Conservation (phyloP, 1,140 invertebrate genomes). For the Temnothorax nylanderi region DNA sequence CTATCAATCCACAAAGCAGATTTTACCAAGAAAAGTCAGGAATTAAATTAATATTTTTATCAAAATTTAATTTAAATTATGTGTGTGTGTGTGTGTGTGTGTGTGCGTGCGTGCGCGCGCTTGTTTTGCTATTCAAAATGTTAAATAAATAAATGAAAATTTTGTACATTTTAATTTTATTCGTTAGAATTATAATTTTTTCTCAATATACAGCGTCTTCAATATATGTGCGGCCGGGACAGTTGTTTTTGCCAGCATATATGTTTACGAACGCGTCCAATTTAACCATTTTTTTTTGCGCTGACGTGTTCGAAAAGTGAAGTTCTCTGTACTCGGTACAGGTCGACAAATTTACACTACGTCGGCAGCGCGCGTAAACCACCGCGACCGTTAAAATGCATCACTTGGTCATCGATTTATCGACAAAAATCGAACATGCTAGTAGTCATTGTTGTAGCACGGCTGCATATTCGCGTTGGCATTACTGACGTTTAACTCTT, state of each 20-base stretch:
- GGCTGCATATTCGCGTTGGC: not conserved
- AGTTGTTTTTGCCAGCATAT: not conserved
- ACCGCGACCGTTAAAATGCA: conserved; percentile 37
- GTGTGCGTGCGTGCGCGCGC: too few species aligned
- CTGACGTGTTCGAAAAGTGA: conserved; percentile 25
- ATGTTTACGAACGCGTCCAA: not conserved
- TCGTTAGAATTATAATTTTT: not conserved
- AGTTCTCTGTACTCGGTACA: conserved; percentile 18
- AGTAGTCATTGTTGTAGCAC: conserved; percentile 35
- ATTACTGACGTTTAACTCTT: not conserved
- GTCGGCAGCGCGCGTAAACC: conserved; percentile 1
- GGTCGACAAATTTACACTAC: conserved; percentile 33
- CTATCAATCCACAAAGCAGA: not conserved
- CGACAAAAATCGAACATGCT: conserved; percentile 45
- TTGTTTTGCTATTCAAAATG: not conserved
- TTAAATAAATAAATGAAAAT: not conserved
- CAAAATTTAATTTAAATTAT: not conserved
- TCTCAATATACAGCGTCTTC: not conserved
- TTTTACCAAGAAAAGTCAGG: not conserved
- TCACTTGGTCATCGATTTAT: conserved; percentile 58
- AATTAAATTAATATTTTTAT: not conserved
- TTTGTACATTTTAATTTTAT: too few species aligned
- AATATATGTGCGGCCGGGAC: not conserved
- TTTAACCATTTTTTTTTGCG: conserved; percentile 2
- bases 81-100: too few species aligned